Evolutionary conservation across 2,113 vertebrate genomes (phyloP).

Genomic region (Desmodus rotundus): DNA sequence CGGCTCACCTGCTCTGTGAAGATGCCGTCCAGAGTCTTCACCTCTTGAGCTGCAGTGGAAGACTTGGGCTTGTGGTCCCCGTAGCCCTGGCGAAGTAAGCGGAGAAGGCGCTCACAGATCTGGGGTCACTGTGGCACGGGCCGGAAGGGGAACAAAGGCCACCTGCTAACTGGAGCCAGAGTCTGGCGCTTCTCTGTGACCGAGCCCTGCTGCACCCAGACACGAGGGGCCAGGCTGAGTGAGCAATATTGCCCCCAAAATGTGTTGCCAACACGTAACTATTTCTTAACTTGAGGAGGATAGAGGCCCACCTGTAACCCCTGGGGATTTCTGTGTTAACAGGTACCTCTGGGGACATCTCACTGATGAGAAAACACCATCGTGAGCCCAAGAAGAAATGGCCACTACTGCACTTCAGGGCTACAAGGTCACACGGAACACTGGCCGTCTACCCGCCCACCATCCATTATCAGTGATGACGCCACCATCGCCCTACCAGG

Average conservation of each 20-base stretch:
- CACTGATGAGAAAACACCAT: neutral
- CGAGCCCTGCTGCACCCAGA: rapidly evolving
- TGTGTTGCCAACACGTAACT: rapidly evolving
- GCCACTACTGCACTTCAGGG: rapidly evolving
- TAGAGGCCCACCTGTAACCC: rapidly evolving
- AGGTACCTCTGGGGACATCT: rapidly evolving
- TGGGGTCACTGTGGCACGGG: rapidly evolving
- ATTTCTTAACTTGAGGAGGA: neutral
- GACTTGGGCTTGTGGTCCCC: constrained; percentile 98
- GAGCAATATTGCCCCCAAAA: neutral
- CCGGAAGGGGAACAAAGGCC: rapidly evolving
- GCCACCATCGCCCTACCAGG: neutral
- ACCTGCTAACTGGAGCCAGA: neutral
- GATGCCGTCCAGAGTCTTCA: constrained; percentile 93
- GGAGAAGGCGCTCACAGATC: rapidly evolving
- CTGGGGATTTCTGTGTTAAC: rapidly evolving
- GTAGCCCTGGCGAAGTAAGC: constrained; percentile 84
- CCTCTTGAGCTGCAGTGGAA: constrained; percentile 94
- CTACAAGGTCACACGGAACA: rapidly evolving
- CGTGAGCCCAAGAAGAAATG: rapidly evolving
- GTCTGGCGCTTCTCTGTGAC: neutral
- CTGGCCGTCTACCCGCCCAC: rapidly evolving
- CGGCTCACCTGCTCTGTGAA: constrained; percentile 90
- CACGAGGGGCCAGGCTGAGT: rapidly evolving
- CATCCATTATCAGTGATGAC: neutral